These are phyloP conservation scores for Augochlora pura DNA, from an alignment of 1,140 invertebrate genomes.

Conservation along the genomic window DNA sequence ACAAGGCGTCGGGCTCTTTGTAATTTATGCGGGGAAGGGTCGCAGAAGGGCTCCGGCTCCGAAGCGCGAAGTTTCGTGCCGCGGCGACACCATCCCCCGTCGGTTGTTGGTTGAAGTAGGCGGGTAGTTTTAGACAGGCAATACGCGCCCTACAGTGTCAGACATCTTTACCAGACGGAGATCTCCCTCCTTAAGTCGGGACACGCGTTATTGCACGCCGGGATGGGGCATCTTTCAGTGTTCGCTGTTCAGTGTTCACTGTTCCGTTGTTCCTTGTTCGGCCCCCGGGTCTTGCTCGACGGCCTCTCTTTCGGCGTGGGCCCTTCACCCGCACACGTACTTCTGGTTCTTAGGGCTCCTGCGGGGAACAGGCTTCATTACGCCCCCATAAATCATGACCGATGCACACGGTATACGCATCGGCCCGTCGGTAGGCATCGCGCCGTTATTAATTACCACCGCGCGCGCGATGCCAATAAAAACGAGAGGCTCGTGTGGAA, in stretches of 20 bases:
- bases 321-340: constrained; percentile 13
- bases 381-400: constrained; percentile 59
- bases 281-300: not conserved
- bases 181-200: not conserved
- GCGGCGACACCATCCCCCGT: not conserved
- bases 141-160: constrained; percentile 6
- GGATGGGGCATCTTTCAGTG: constrained; percentile 1
- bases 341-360: constrained; percentile 19
- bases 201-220: constrained; percentile 50
- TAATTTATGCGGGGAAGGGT: not conserved
- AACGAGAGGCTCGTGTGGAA: constrained; percentile 2
- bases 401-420: constrained; percentile 46
- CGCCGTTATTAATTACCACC: constrained; percentile 60
- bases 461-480: constrained; percentile 38
- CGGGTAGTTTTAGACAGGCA: constrained; percentile 18
- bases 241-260: no score
- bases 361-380: constrained; percentile 63
- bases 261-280: no score
- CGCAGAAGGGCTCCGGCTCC: not conserved
- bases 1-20: not conserved
- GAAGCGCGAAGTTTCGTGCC: not conserved
- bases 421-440: constrained; percentile 30
- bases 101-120: not conserved
- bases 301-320: not conserved
- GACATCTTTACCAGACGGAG: constrained; percentile 35